Evolutionary conservation across 2,888 invertebrate genomes (phyloP).

Genomic region (Thymelicus acteon): DNA sequence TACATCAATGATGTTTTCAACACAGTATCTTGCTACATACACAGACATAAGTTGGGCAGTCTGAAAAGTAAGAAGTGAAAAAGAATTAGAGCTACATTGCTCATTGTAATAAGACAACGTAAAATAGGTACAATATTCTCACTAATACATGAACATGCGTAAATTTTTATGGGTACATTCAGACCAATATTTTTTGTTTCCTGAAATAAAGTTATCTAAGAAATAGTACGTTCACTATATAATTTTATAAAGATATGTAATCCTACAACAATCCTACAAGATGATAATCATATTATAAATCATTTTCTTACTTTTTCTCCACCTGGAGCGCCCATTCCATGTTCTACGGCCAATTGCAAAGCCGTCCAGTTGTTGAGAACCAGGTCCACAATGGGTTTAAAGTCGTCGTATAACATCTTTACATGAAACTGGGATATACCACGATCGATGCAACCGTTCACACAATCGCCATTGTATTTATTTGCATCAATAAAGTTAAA

Average conservation of each 20-base stretch:
- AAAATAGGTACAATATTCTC: no score
- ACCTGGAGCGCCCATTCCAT: conserved; percentile 89
- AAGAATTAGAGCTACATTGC: no score
- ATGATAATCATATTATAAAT: not conserved
- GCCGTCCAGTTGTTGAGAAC: conserved; percentile 90
- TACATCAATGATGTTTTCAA: conserved; percentile 84
- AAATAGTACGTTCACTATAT: no score
- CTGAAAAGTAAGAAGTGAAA: conserved; percentile 59
- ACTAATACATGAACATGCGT: no score
- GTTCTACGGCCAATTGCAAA: conserved; percentile 88
- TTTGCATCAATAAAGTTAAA: not conserved
- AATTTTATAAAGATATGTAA: no score
- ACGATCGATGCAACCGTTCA: conserved; percentile 17
- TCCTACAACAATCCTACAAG: no score
- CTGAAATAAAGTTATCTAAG: no score
- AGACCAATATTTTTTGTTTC: no score
- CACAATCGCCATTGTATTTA: conserved; percentile 11
- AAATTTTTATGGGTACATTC: no score
- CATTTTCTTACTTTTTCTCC: conserved; percentile 84
- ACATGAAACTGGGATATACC: not conserved
- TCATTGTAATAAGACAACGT: no score
- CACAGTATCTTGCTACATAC: conserved; percentile 87
- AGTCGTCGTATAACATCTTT: conserved; percentile 79
- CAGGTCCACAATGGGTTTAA: conserved; percentile 86
- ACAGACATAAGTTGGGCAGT: conserved; percentile 87